Evolutionary conservation across 2,888 invertebrate genomes (phyloP).

Genomic region (Dolichopus griseipennis): DNA sequence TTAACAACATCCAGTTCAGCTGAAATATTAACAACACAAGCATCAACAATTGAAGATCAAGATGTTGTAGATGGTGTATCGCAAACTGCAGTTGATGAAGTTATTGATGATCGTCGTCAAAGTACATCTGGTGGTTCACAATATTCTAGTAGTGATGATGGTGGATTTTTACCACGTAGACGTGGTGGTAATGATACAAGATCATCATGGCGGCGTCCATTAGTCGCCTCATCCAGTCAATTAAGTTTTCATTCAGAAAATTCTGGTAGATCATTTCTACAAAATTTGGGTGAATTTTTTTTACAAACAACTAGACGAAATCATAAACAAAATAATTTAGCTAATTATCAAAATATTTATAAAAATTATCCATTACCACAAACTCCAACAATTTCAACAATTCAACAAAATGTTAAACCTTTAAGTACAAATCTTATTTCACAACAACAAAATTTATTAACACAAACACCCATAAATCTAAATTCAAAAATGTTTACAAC

Average conservation of each 20-base stretch:
- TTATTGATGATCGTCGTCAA: slow-evolving; percentile 35
- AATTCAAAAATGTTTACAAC: slow-evolving; percentile 41
- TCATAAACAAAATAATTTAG: slow-evolving; percentile 4
- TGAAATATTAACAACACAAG: slow-evolving; percentile 28
- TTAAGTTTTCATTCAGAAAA: slow-evolving; percentile 59
- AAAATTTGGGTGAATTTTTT: slow-evolving; percentile 36
- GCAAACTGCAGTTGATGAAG: slow-evolving; percentile 20
- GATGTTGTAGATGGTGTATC: not conserved
- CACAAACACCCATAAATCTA: slow-evolving; percentile 28
- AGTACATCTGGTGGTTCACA: slow-evolving; percentile 51
- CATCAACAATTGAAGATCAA: slow-evolving; percentile 27
- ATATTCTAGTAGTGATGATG: slow-evolving; percentile 67
- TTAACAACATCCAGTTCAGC: slow-evolving; percentile 43
- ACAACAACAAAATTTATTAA: slow-evolving; percentile 29
- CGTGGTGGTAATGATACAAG: slow-evolving; percentile 45
- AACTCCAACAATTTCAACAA: slow-evolving; percentile 28
- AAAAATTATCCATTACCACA: slow-evolving; percentile 25
- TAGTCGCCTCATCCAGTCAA: slow-evolving; percentile 58
- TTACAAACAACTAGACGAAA: slow-evolving; percentile 30
- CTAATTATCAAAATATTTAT: slow-evolving; percentile 36
- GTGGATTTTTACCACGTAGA: slow-evolving; percentile 65
- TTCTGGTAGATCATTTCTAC: slow-evolving; percentile 50
- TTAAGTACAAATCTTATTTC: slow-evolving; percentile 35
- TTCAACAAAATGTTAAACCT: slow-evolving; percentile 27
- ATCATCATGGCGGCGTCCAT: slow-evolving; percentile 55